Conservation (phyloP, 2,113 vertebrate genomes). For the Kryptolebias marmoratus region DNA sequence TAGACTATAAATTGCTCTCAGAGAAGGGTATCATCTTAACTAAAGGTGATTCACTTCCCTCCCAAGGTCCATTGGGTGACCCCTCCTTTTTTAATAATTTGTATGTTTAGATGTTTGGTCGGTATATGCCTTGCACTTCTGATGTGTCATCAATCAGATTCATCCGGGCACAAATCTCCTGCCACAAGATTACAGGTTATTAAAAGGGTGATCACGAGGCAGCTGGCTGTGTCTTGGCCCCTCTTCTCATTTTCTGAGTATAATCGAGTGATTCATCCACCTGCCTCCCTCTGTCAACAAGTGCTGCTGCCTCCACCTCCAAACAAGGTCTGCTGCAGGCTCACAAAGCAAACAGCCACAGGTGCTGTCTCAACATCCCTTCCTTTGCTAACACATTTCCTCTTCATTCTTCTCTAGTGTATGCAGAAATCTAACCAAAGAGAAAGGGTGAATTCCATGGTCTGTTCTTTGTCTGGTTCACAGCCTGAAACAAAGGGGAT, state of each 20-base stretch:
- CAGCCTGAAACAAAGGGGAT: no score
- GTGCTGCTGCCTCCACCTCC: slow-evolving; percentile 58
- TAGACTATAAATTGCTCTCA: slow-evolving; percentile 97
- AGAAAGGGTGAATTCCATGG: no score
- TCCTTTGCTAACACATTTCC: no score
- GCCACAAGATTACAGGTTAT: slow-evolving; percentile 90
- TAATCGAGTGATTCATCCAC: slow-evolving; percentile 82
- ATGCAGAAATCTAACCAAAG: no score
- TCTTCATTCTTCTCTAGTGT: no score
- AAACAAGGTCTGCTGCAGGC: slow-evolving; percentile 3
- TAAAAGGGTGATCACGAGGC: slow-evolving; percentile 85
- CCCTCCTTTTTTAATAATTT: slow-evolving; percentile 97
- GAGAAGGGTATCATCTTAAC: slow-evolving; percentile 89
- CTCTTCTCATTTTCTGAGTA: slow-evolving; percentile 84
- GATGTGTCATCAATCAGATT: slow-evolving; percentile 90
- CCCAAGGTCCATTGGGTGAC: slow-evolving; percentile 76
- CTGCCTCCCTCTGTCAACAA: slow-evolving; percentile 80
- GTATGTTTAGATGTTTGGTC: slow-evolving; percentile 95
- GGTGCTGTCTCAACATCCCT: background rate
- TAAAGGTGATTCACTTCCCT: slow-evolving; percentile 87
- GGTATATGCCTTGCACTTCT: slow-evolving; percentile 85
- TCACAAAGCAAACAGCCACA: slow-evolving; percentile 1
- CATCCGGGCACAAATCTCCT: slow-evolving; percentile 84
- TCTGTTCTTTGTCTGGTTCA: no score
- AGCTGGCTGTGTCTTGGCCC: slow-evolving; percentile 73